Evolutionary conservation across 2,797 vertebrate species (phyloP).

Genomic region (Erithacus rubecula): DNA sequence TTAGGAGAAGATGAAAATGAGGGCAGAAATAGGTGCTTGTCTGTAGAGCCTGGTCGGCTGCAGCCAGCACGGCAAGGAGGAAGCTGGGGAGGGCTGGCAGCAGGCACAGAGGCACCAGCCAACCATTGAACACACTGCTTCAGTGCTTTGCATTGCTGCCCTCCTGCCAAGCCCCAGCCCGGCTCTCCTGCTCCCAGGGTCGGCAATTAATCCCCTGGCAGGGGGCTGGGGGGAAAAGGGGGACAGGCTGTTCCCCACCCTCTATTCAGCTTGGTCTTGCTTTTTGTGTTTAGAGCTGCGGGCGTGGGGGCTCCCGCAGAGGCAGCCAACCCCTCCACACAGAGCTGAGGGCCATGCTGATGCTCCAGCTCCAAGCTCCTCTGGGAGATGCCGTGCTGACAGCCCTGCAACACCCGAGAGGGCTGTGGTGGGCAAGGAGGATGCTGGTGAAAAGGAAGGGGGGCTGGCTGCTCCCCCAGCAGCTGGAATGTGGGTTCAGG

Average conservation of each 20-base stretch:
- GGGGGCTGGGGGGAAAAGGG: not conserved
- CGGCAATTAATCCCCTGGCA: not conserved
- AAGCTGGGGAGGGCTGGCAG: not conserved
- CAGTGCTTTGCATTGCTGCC: not conserved
- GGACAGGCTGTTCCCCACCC: not conserved
- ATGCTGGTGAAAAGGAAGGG: not conserved
- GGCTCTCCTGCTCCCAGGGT: not conserved
- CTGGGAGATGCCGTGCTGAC: rapidly evolving
- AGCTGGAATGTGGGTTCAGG: not conserved
- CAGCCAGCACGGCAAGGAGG: not conserved
- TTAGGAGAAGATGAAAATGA: conserved; percentile 32
- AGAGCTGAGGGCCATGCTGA: not conserved
- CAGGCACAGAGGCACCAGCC: not conserved
- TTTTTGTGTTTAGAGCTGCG: not conserved
- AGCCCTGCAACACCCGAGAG: rapidly evolving
- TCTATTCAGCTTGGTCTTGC: not conserved
- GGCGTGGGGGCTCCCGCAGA: not conserved
- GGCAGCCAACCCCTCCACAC: not conserved
- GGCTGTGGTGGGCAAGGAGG: not conserved
- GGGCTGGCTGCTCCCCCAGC: not conserved
- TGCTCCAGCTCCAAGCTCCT: not conserved
- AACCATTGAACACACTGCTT: not conserved
- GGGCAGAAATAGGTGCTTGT: conserved; percentile 19
- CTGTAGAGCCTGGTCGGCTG: not conserved
- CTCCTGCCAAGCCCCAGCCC: not conserved